These are phyloP conservation scores for Hoplodrina blanda DNA, from an alignment of 2,888 invertebrate species.

Conservation along the genomic window DNA sequence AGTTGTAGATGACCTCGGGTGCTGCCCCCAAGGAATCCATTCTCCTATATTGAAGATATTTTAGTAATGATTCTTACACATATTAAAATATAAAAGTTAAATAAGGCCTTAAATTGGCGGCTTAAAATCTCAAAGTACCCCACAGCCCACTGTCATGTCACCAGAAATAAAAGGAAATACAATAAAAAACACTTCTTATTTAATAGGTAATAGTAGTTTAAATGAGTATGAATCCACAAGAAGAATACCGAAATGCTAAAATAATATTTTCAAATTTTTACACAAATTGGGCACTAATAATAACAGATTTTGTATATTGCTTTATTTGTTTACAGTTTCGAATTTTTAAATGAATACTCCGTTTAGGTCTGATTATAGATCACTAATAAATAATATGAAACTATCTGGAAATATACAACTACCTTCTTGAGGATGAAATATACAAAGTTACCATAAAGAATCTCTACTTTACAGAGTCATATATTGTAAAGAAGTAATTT, in stretches of 20 bases:
- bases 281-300: neutral
- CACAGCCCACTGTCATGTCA: neutral
- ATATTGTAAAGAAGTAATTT: constrained; percentile 6
- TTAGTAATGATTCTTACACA: constrained; percentile 6
- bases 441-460: neutral
- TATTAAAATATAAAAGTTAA: too few species aligned
- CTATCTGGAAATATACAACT: neutral
- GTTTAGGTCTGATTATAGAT: neutral
- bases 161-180: neutral
- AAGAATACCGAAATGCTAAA: too few species aligned
- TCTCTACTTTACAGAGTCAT: neutral
- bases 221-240: too few species aligned
- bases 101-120: too few species aligned
- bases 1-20: constrained; percentile 90
- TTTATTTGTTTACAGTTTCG: neutral
- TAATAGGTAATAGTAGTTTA: too few species aligned
- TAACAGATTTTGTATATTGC: too few species aligned
- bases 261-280: neutral
- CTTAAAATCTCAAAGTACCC: too few species aligned
- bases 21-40: constrained; percentile 85
- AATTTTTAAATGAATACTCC: neutral
- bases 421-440: neutral
- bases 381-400: neutral
- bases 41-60: constrained; percentile 68
- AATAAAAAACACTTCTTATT: too few species aligned